Evolutionary conservation across 2,797 vertebrate species (phyloP).

Genomic region (Bryconaethiops microstoma): DNA sequence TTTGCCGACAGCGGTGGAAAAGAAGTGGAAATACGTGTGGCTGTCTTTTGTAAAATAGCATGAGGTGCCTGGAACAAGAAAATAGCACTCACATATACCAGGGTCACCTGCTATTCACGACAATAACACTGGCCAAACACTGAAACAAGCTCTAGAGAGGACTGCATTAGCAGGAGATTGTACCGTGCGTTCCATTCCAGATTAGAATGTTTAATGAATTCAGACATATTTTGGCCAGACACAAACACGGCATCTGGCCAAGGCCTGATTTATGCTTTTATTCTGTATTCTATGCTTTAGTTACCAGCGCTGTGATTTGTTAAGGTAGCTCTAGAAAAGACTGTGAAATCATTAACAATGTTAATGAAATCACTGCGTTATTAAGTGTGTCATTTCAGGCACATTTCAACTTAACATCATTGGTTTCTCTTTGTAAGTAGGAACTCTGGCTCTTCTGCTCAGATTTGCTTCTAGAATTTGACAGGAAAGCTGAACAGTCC

Average conservation of each 20-base stretch:
- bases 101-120: background rate
- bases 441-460: too few species aligned
- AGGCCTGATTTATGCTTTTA: background rate
- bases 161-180: background rate
- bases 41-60: background rate
- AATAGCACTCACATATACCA: background rate
- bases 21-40: background rate
- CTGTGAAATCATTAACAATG: too few species aligned
- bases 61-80: background rate
- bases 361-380: too few species aligned
- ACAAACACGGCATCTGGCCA: background rate
- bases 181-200: background rate
- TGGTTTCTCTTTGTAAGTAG: too few species aligned
- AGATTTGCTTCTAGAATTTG: too few species aligned
- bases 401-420: too few species aligned
- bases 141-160: background rate
- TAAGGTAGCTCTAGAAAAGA: too few species aligned
- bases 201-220: background rate
- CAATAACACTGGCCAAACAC: background rate
- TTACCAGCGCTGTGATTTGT: too few species aligned
- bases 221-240: background rate
- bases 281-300: too few species aligned
- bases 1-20: background rate
- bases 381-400: too few species aligned
- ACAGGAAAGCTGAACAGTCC: too few species aligned